These are phyloP conservation scores for Botrylloides violaceus DNA, from an alignment of 23 tunicate species.

Conservation along the genomic window DNA sequence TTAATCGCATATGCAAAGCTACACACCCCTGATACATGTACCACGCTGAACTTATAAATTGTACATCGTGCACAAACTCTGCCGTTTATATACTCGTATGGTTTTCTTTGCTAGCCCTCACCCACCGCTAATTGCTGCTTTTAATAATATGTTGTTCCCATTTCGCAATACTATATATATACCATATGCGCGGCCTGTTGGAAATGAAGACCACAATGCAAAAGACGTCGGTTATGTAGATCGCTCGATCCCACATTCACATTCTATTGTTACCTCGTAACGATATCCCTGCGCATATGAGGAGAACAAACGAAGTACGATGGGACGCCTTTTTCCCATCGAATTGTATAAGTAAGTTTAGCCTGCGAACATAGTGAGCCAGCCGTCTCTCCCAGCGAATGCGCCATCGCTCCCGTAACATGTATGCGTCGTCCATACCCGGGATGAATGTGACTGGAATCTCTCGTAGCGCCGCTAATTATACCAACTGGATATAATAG, in stretches of 20 bases:
- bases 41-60: too few species aligned
- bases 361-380: neutral
- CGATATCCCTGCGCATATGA: neutral
- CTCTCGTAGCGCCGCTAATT: neutral
- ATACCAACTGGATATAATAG: too few species aligned
- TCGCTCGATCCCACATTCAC: neutral
- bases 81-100: too few species aligned
- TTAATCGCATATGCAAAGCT: too few species aligned
- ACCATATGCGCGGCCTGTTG: neutral
- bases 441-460: neutral
- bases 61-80: too few species aligned
- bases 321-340: neutral
- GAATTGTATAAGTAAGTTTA: neutral
- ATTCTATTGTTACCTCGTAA: neutral
- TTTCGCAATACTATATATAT: too few species aligned
- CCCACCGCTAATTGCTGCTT: too few species aligned
- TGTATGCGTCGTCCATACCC: neutral
- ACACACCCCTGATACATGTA: too few species aligned
- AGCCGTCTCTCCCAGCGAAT: neutral
- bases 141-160: too few species aligned
- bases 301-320: neutral
- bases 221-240: conserved; percentile 1
- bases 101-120: too few species aligned
- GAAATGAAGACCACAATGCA: neutral
- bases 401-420: neutral